Evolutionary conservation across 2,888 invertebrate species (phyloP).

Genomic region (Eilema caniola): DNA sequence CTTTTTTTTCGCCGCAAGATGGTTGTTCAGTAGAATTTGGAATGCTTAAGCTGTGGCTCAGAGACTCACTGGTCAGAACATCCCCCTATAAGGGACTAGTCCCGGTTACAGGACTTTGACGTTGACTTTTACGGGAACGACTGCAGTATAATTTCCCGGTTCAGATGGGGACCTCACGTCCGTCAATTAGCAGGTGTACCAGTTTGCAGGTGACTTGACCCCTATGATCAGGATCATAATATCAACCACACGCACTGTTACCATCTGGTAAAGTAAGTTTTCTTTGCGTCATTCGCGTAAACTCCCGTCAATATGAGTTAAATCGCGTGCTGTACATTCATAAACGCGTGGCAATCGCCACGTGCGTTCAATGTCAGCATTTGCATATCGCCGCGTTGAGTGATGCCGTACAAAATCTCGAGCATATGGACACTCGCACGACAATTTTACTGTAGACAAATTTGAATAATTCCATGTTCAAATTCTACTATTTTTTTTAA

Average conservation of each 20-base stretch:
- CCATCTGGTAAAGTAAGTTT: neutral
- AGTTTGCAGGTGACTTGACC: neutral
- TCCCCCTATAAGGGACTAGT: too few species aligned
- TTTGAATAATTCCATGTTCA: slow-evolving; percentile 51
- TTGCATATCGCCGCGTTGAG: slow-evolving; percentile 64
- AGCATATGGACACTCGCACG: slow-evolving; percentile 70
- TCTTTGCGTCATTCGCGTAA: neutral
- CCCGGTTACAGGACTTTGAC: too few species aligned
- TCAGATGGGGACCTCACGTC: neutral
- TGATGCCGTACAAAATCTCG: slow-evolving; percentile 53
- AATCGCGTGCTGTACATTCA: slow-evolving; percentile 43
- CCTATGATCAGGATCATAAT: too few species aligned
- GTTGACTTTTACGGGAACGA: too few species aligned
- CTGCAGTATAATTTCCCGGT: too few species aligned
- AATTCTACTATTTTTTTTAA: slow-evolving; percentile 14
- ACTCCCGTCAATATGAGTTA: neutral
- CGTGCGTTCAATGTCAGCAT: slow-evolving; percentile 61
- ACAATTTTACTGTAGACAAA: slow-evolving; percentile 49
- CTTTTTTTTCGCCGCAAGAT: too few species aligned
- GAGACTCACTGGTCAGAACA: too few species aligned
- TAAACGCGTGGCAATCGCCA: slow-evolving; percentile 54
- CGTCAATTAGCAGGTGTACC: neutral
- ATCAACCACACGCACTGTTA: neutral
- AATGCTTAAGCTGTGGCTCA: too few species aligned
- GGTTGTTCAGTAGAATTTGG: too few species aligned